These are phyloP conservation scores for Poecilobothrus nobilitatus DNA, from an alignment of 2,888 invertebrate species.

Conservation along the genomic window DNA sequence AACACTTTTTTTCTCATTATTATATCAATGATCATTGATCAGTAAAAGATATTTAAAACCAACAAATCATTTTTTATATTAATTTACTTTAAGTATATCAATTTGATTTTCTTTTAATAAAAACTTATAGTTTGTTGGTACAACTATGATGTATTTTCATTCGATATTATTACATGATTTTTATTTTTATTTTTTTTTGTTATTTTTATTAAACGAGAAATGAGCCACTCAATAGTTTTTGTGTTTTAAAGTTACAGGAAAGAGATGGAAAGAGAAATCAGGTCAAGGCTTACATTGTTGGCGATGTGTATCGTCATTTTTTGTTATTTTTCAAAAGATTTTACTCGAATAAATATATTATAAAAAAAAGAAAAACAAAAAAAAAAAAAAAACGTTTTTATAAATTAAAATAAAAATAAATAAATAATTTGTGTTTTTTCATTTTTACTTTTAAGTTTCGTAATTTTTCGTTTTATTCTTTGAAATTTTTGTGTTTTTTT, in stretches of 20 bases:
- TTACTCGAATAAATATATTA: conserved; percentile 29
- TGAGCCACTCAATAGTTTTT: neutral
- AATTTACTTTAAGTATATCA: too few species aligned
- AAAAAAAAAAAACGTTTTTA: neutral
- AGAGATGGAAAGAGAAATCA: conserved; percentile 44
- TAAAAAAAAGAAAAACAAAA: too few species aligned
- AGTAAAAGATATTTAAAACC: too few species aligned
- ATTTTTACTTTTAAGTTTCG: too few species aligned
- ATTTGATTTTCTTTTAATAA: too few species aligned
- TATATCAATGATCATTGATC: too few species aligned
- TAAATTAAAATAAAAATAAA: neutral
- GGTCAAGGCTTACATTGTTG: conserved; percentile 42
- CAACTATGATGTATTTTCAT: neutral
- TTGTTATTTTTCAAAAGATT: conserved; percentile 34
- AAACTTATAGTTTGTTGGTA: too few species aligned
- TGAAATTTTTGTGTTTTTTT: neutral
- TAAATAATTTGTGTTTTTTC: neutral
- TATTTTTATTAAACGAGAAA: neutral
- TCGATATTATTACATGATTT: neutral
- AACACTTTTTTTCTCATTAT: too few species aligned
- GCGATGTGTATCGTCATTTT: conserved; percentile 23
- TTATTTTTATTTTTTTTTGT: neutral
- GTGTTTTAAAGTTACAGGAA: conserved; percentile 29
- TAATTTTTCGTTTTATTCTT: too few species aligned
- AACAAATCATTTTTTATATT: too few species aligned